Percentiles rank a stretch among this genome's conserved stretches.
phyloP scores from a whole-genome alignment of 2,113 vertebrate species.

The Bambusicola thoracicus region DNA sequence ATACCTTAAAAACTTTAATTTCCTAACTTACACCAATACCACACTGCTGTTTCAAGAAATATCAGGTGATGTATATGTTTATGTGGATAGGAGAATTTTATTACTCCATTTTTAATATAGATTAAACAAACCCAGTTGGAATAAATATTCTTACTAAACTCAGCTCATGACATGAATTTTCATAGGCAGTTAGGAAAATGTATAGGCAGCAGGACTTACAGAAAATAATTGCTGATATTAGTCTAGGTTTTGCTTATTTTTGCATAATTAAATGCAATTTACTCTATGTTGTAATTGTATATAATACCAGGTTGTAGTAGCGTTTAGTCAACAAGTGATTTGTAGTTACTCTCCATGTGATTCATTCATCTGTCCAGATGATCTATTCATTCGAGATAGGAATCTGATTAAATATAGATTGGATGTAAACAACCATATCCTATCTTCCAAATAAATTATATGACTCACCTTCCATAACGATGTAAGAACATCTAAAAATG shows the following conservation, averaged over 20 bases:
- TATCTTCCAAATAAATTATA: neutral
- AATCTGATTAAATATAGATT: conserved; percentile 11
- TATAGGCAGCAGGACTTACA: neutral
- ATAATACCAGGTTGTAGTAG: neutral
- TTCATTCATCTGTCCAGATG: neutral
- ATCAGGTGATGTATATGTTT: neutral
- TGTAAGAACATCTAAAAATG: neutral
- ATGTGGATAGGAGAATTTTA: neutral
- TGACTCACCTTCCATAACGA: neutral
- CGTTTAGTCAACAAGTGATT: neutral
- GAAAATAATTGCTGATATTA: neutral
- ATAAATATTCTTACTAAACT: conserved; percentile 14
- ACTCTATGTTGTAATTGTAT: neutral
- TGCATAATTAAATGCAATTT: neutral
- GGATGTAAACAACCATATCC: neutral
- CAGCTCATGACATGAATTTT: neutral
- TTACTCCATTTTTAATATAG: neutral
- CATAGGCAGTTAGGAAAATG: neutral
- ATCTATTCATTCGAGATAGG: neutral
- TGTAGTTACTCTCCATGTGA: neutral
- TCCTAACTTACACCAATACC: neutral
- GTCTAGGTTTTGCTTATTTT: neutral
- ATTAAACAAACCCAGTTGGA: neutral
- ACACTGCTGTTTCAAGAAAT: neutral
- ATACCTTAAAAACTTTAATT: neutral